These are phyloP conservation scores for Apamea anceps DNA, from an alignment of 2,888 invertebrate genomes.

Conservation along the genomic window DNA sequence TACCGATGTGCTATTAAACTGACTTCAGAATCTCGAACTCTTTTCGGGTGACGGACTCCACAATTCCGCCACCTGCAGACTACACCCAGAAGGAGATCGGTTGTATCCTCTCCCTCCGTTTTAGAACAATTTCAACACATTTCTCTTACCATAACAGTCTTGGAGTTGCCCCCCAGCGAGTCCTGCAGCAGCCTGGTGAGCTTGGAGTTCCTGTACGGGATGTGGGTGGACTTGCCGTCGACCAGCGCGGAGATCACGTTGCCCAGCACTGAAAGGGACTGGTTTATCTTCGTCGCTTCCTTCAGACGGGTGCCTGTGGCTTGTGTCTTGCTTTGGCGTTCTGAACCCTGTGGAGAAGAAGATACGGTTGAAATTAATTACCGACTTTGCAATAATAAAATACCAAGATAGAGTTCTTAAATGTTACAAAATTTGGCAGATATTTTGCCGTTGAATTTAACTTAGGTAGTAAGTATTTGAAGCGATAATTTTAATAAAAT, in stretches of 20 bases:
- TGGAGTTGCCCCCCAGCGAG: slow-evolving; percentile 98
- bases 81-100: too few species aligned
- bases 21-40: not conserved
- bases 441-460: too few species aligned
- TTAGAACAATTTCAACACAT: too few species aligned
- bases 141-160: slow-evolving; percentile 95
- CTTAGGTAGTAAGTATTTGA: too few species aligned
- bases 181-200: slow-evolving; percentile 98
- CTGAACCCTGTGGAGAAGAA: slow-evolving; percentile 94
- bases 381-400: too few species aligned
- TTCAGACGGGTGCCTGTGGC: slow-evolving; percentile 97
- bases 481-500: too few species aligned
- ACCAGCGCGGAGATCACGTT: slow-evolving; percentile 99
- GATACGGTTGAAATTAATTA: too few species aligned
- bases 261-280: slow-evolving; percentile 98
- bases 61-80: too few species aligned
- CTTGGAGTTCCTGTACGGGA: slow-evolving; percentile 99
- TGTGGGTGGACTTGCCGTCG: slow-evolving; percentile 98
- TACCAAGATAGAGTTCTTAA: too few species aligned
- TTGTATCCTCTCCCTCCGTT: too few species aligned
- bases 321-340: slow-evolving; percentile 99
- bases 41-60: not conserved
- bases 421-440: too few species aligned
- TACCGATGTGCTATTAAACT: not conserved
- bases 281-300: slow-evolving; percentile 99